These are phyloP conservation scores for Erebia epiphron DNA, from an alignment of 2,888 invertebrate species.

Conservation along the genomic window DNA sequence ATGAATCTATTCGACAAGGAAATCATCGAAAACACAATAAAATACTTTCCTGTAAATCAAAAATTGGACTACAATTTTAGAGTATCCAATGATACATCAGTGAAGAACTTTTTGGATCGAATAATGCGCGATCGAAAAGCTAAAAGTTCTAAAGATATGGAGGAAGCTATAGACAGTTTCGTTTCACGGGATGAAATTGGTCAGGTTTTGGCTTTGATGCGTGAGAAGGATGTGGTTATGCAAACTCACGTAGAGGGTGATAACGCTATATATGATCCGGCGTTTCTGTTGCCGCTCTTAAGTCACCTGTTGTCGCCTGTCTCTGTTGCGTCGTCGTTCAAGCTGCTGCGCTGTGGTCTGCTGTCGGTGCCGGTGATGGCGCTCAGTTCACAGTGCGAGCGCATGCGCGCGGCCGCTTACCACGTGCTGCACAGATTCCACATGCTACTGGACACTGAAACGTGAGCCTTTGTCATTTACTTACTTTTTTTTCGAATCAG, in stretches of 20 bases:
- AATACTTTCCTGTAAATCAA: conserved; percentile 86
- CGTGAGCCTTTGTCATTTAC: conserved; percentile 60
- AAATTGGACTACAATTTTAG: conserved; percentile 77
- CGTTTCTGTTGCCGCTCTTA: conserved; percentile 91
- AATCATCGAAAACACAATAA: conserved; percentile 85
- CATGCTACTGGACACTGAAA: conserved; percentile 87
- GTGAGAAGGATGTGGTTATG: conserved; percentile 50
- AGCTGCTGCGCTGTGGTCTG: conserved; percentile 87
- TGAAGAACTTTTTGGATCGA: conserved; percentile 44
- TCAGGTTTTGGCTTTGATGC: conserved; percentile 45
- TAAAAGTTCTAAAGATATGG: conserved; percentile 56
- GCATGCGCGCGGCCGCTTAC: conserved; percentile 88
- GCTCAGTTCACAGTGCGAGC: conserved; percentile 85
- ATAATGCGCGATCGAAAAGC: conserved; percentile 52
- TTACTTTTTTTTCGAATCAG: too few species aligned
- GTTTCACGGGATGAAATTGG: conserved; percentile 52
- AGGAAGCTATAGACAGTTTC: conserved; percentile 51
- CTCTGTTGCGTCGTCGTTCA: conserved; percentile 87
- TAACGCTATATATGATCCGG: conserved; percentile 88
- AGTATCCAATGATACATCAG: conserved; percentile 47
- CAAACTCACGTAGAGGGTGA: conserved; percentile 54
- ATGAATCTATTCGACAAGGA: conserved; percentile 87
- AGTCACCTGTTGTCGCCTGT: conserved; percentile 89
- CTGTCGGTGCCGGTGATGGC: conserved; percentile 88
- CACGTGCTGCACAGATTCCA: conserved; percentile 89